These are phyloP conservation scores for Platalea minor DNA, from an alignment of 2,797 vertebrate species.

Conservation along the genomic window DNA sequence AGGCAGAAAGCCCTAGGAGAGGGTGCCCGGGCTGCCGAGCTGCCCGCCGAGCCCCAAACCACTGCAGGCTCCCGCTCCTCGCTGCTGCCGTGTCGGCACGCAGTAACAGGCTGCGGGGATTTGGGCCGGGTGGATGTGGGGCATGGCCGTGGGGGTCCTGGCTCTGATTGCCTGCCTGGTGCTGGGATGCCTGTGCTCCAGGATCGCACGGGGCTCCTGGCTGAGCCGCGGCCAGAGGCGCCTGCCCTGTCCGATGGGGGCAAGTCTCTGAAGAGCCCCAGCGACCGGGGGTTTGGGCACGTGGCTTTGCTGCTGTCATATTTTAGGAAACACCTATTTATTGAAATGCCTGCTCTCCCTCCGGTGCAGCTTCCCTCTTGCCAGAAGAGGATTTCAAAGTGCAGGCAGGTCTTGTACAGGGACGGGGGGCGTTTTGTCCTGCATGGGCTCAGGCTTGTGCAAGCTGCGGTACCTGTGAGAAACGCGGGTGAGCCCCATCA, in stretches of 20 bases:
- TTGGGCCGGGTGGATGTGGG: accelerated
- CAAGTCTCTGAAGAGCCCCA: background rate
- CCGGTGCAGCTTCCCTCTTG: background rate
- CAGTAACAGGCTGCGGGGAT: background rate
- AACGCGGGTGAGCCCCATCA: background rate
- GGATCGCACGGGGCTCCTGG: background rate
- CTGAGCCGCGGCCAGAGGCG: background rate
- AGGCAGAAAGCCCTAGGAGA: background rate
- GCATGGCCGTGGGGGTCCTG: background rate
- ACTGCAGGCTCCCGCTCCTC: background rate
- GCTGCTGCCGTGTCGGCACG: accelerated
- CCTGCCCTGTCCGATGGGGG: background rate
- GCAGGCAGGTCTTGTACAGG: background rate
- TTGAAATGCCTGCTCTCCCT: background rate
- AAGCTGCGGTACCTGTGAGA: accelerated
- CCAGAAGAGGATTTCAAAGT: background rate
- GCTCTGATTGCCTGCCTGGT: background rate
- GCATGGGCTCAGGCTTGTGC: background rate
- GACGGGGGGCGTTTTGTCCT: background rate
- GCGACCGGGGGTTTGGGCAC: background rate
- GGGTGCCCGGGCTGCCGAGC: background rate
- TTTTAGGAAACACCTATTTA: background rate
- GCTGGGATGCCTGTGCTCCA: background rate
- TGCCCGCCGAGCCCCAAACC: background rate
- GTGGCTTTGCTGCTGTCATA: background rate